Evolutionary conservation across 1,140 invertebrate genomes (phyloP).

Genomic region (Muscidifurax raptorellus): DNA sequence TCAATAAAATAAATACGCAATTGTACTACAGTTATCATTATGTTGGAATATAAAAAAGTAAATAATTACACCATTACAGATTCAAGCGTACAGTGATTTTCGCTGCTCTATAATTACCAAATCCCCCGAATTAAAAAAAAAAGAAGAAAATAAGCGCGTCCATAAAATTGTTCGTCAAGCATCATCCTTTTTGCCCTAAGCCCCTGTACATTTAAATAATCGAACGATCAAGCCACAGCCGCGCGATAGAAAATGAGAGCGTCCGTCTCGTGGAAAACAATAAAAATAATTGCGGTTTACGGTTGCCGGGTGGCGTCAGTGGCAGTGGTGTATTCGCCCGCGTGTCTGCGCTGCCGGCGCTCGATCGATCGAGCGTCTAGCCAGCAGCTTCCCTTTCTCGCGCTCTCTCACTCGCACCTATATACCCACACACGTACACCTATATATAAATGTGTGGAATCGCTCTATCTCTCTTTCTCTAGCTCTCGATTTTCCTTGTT

Average conservation of each 20-base stretch:
- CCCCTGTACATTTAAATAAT: background rate
- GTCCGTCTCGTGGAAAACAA: conserved; percentile 17
- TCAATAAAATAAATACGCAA: too few relatives aligned
- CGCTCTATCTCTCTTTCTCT: conserved; percentile 24
- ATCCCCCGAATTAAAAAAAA: too few relatives aligned
- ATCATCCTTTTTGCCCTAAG: too few relatives aligned
- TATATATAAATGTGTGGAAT: background rate
- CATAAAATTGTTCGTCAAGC: too few relatives aligned
- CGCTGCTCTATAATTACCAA: too few relatives aligned
- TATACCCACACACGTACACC: background rate
- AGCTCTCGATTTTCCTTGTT: conserved; percentile 21
- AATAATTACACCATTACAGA: background rate
- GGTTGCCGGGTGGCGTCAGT: background rate
- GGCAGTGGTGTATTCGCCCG: background rate
- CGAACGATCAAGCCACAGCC: background rate
- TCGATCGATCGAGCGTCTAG: conserved; percentile 59
- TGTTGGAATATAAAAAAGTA: too few relatives aligned
- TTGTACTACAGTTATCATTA: too few relatives aligned
- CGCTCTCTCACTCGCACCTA: background rate
- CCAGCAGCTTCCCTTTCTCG: conserved; percentile 13
- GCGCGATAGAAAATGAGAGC: background rate
- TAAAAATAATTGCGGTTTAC: conserved; percentile 42
- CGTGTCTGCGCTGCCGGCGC: conserved; percentile 46
- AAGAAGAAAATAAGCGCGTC: too few relatives aligned
- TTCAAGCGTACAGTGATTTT: too few relatives aligned